Base-by-base conservation (phyloP, 1,140 invertebrate species). In the Bathynomus jamesi region DNA sequence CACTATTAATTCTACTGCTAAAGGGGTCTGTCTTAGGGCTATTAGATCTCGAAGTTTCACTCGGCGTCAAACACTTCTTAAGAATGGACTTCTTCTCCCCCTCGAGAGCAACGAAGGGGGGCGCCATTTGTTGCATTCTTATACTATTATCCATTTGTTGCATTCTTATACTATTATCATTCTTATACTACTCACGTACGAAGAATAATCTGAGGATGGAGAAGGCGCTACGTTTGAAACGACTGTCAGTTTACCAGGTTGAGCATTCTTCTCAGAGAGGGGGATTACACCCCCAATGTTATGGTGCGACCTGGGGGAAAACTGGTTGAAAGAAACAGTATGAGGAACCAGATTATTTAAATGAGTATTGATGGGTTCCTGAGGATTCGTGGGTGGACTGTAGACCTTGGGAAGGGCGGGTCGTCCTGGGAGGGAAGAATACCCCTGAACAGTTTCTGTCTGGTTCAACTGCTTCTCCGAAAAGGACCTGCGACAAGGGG, bases 191-290 rank as follows among this genome's bases (percentile, higher is more conserved):
- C 73, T 74, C 60, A 74, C 63, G 40, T 74, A 74, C 8, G 73
- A 74, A 2, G 73, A 74, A 68, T 74, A 74, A 68, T 74, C 73
- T 10, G 73, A 74, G 3, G 73, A 74, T 13, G 73, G 73, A 11
- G 73, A 74, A 21, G 73, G 69, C 1, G 40, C 40, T 53, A 53
- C 40, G 21, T 53, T 53, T 5, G 40, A 21, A 53, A 53, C 21
- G 21, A 11, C 13, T 53, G 21, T 17, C 2, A 1, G 13, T 21
- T 53, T 53, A 11, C 40, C 40, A n/a, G n/a, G n/a, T n/a, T n/a
- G n/a, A n/a, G n/a, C n/a, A n/a, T n/a, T n/a, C n/a, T n/a, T n/a
- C n/a, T n/a, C n/a, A n/a, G n/a, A n/a, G n/a, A n/a, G n/a, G 5
- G 1, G 13, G 21, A 21, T 17, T 17, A 5, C 40, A 17, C 21